Evolutionary conservation across 2,797 vertebrate genomes (phyloP).

Genomic region (Muraenolepis orangiensis): DNA sequence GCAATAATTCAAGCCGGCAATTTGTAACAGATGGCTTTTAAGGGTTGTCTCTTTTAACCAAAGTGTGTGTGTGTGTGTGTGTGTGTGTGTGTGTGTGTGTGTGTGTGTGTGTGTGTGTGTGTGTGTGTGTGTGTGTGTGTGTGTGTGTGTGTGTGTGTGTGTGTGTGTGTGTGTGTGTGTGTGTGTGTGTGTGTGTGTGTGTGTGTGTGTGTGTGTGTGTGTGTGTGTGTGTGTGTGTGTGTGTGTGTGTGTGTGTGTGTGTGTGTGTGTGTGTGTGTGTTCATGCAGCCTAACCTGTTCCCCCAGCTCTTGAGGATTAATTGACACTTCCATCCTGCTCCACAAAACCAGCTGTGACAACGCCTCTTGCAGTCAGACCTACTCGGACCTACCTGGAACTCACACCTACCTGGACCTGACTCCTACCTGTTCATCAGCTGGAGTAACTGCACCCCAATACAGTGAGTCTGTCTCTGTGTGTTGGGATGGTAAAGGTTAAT

Average conservation of each 20-base stretch:
- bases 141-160: conserved; percentile 11
- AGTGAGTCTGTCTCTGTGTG: no score
- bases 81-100: no score
- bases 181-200: conserved; percentile 1
- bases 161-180: conserved; percentile 2
- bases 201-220: conserved; percentile 10
- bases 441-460: no score
- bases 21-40: no score
- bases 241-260: conserved; percentile 15
- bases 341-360: conserved; percentile 53
- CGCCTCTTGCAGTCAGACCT: conserved; percentile 8
- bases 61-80: no score
- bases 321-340: conserved; percentile 27
- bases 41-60: no score
- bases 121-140: conserved; percentile 16
- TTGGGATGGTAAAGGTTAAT: no score
- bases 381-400: conserved; percentile 44
- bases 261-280: conserved; percentile 21
- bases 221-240: conserved; percentile 6
- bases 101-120: conserved; percentile 9
- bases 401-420: conserved; percentile 13
- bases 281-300: conserved; percentile 70
- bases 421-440: neutral
- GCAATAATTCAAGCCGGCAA: no score
- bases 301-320: conserved; percentile 51